These are phyloP conservation scores for Xestia rhomboidea DNA, from an alignment of 2,888 invertebrate genomes.

Conservation along the genomic window DNA sequence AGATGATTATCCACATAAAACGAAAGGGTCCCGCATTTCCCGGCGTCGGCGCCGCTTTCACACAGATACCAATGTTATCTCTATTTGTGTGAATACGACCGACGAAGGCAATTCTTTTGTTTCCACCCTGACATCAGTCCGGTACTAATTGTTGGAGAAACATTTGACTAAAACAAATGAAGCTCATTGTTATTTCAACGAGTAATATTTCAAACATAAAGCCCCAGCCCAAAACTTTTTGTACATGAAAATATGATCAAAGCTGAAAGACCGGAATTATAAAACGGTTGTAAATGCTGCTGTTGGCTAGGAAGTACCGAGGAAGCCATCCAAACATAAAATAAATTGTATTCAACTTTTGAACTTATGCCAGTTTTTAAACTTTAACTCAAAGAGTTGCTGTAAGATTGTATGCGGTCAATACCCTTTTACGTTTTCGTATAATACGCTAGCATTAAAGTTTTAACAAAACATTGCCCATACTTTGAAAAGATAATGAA, in stretches of 20 bases:
- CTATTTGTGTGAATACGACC: constrained; percentile 29
- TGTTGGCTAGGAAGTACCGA: constrained; percentile 52
- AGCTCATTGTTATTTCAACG: constrained; percentile 32
- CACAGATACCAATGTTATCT: constrained; percentile 39
- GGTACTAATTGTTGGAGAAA: constrained; percentile 29
- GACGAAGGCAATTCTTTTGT: constrained; percentile 32
- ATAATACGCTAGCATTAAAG: constrained; percentile 16
- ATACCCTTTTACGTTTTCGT: constrained; percentile 50
- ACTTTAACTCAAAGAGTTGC: constrained; percentile 53
- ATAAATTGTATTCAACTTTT: constrained; percentile 65
- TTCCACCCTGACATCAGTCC: neutral
- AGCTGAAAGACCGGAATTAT: constrained; percentile 27
- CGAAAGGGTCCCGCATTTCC: constrained; percentile 29
- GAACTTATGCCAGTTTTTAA: constrained; percentile 72
- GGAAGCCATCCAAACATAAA: constrained; percentile 39
- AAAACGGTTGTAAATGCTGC: constrained; percentile 39
- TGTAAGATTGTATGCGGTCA: constrained; percentile 68
- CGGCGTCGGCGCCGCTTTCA: constrained; percentile 11
- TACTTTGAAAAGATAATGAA: constrained; percentile 30
- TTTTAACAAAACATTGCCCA: constrained; percentile 15
- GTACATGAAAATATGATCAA: constrained; percentile 29
- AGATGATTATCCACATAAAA: constrained; percentile 49
- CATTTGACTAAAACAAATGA: constrained; percentile 21
- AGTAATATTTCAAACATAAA: constrained; percentile 26
- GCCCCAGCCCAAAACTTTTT: constrained; percentile 14